Evolutionary conservation across 2,888 invertebrate genomes (phyloP), one percentile per base, ranked within the genome.

Genomic region (Trypoxylon attenuatum): DNA sequence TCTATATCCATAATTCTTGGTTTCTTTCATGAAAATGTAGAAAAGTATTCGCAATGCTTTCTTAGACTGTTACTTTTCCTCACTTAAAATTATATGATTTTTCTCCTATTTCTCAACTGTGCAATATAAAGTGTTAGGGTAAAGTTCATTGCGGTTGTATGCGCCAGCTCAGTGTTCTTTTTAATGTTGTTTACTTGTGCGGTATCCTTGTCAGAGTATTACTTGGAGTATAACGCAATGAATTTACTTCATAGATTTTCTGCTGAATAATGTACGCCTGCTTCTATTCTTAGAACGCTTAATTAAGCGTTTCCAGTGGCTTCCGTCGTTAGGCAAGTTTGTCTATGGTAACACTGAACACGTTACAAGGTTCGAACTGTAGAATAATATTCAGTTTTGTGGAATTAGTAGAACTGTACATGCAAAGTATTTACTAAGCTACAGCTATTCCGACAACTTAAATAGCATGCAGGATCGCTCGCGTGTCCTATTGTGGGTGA

Each of bases 201-300:
- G 33, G 16, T 5, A 43, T 25, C 4, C 33, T 33, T 33, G n/a
- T 10, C 10, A 33, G 8, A 10, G 13, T 13, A 5, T 16, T 15
- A 5, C 15, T n/a, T 5, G 0, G 19, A 16, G 27, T 13, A 16
- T 29, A 15, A n/a, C 5, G 18, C 22, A 41, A 38, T 5, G 5
- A 45, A 42, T 8, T 21, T 29, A 19, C 5, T 43, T 22, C 2
- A 5, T 16, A 1, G 33, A 5, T 53, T 64, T 62, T 6, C 45
- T 22, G 42, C 8, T 39, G 22, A 59, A 54, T 50, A 45, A 60
- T 45, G 25, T 53, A 62, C 53, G 58, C 33, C 19, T 38, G 16
- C 16, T 46, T 57, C 43, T 65, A 53, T 68, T 71, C 29, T n/a
- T 33, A 22, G 25, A 38, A 13, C 56, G 19, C 71, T 71, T 45